Conservation (phyloP, 2,113 vertebrate genomes). For the Cairina moschata region DNA sequence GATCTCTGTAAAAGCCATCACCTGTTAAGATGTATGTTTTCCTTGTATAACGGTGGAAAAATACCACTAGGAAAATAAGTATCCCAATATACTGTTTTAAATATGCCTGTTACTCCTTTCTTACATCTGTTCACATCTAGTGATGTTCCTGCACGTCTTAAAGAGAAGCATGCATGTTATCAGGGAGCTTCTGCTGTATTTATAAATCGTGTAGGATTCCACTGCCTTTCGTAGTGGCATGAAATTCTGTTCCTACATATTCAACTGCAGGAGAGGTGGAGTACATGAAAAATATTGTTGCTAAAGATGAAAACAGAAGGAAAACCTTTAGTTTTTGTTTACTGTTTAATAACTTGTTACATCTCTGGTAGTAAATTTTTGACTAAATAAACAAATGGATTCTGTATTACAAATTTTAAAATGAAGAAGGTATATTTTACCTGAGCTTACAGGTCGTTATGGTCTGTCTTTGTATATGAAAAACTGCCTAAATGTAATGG, state of each 20-base stretch:
- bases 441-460: neutral
- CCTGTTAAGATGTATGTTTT: neutral
- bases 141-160: neutral
- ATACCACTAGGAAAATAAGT: neutral
- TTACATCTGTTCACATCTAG: neutral
- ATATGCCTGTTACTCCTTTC: neutral
- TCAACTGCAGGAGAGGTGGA: neutral
- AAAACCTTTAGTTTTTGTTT: neutral
- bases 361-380: neutral
- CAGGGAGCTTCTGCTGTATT: neutral
- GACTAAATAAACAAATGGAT: neutral
- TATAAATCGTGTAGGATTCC: neutral
- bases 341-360: neutral
- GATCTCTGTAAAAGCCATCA: neutral
- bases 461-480: neutral
- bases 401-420: neutral
- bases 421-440: neutral
- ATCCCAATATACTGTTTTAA: neutral
- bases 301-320: neutral
- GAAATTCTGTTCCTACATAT: neutral
- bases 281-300: neutral
- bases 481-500: neutral
- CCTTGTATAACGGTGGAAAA: accelerated
- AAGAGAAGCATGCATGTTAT: neutral
- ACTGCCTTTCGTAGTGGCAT: too few relatives aligned